Conservation (phyloP, 1,140 invertebrate genomes). For the Megathymus violae region DNA sequence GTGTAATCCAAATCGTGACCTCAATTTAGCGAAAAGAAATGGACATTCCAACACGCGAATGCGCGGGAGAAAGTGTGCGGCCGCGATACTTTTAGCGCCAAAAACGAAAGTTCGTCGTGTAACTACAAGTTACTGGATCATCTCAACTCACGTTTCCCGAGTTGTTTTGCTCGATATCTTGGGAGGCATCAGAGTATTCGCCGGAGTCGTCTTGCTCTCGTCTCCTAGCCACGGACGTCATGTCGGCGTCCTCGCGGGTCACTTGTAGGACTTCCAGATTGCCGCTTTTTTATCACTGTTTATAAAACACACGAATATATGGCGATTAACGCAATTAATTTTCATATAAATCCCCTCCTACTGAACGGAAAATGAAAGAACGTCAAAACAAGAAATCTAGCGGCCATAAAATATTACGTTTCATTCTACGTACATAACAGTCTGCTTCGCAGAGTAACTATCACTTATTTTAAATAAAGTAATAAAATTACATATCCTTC, state of each 20-base stretch:
- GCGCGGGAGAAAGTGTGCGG: constrained; percentile 75
- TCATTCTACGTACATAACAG: constrained; percentile 48
- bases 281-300: constrained; percentile 53
- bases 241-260: constrained; percentile 69
- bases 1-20: constrained; percentile 72
- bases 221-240: constrained; percentile 78
- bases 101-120: constrained; percentile 73
- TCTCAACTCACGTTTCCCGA: constrained; percentile 75
- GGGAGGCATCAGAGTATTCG: constrained; percentile 80
- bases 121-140: constrained; percentile 41
- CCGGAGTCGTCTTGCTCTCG: constrained; percentile 77
- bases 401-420: constrained; percentile 73
- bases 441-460: no score
- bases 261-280: constrained; percentile 79
- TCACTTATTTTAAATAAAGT: no score
- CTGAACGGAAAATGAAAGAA: constrained; percentile 70
- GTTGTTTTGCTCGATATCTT: constrained; percentile 76
- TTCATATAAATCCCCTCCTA: constrained; percentile 61
- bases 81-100: constrained; percentile 68
- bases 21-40: constrained; percentile 80
- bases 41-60: constrained; percentile 77
- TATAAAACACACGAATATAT: constrained; percentile 43
- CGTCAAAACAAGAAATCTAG: constrained; percentile 78
- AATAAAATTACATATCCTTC: no score
- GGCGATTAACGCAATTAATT: constrained; percentile 52